Conservation (phyloP, 2,797 vertebrate species). For the Silurus lanzhouensis region DNA sequence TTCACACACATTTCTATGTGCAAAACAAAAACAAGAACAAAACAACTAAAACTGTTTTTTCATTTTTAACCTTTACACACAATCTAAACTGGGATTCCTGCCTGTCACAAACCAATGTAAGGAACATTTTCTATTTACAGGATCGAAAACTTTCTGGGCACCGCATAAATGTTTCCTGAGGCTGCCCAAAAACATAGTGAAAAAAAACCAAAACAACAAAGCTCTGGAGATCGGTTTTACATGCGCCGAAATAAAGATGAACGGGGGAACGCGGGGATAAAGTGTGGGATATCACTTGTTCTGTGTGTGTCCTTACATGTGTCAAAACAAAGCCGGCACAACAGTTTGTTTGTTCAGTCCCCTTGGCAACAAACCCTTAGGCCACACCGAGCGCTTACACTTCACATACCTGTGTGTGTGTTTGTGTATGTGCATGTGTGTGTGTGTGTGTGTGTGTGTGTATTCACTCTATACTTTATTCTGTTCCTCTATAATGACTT, state of each 20-base stretch:
- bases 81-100: neutral
- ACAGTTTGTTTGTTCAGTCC: slow-evolving; percentile 83
- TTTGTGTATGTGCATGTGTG: slow-evolving; percentile 51
- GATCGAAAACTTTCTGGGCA: neutral
- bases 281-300: slow-evolving; percentile 60
- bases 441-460: slow-evolving; percentile 42
- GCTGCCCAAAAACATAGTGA: slow-evolving; percentile 8
- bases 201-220: slow-evolving; percentile 45
- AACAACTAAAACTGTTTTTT: neutral
- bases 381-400: slow-evolving; percentile 70
- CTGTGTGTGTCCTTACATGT: slow-evolving; percentile 70
- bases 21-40: neutral
- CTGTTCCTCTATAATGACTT: slow-evolving; percentile 57
- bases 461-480: slow-evolving; percentile 60
- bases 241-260: slow-evolving; percentile 39
- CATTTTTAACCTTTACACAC: neutral
- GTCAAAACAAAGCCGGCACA: slow-evolving; percentile 76
- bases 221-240: slow-evolving; percentile 34
- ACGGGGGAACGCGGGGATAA: slow-evolving; percentile 35
- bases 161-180: neutral
- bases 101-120: neutral
- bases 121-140: neutral
- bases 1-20: neutral
- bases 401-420: slow-evolving; percentile 69
- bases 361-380: slow-evolving; percentile 83